Evolutionary conservation across 2,888 invertebrate genomes (phyloP).

Genomic region (Blera fallax): DNA sequence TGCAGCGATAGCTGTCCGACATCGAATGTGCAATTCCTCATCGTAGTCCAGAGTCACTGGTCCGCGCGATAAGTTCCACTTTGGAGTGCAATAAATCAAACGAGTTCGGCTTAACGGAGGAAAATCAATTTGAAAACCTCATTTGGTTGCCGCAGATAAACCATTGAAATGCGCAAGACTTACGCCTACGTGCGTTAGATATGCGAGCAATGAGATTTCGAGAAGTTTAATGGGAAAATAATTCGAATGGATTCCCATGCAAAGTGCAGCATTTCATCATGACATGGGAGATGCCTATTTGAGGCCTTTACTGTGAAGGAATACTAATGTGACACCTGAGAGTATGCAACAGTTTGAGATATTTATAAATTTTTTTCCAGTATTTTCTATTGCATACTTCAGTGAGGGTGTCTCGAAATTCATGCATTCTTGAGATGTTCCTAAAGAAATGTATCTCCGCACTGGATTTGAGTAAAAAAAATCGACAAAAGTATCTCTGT

Average conservation of each 20-base stretch:
- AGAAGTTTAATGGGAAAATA: conserved; percentile 22
- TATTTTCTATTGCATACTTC: background rate
- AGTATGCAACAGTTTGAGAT: background rate
- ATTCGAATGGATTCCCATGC: conserved; percentile 25
- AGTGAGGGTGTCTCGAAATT: too few species aligned
- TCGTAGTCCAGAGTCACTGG: conserved; percentile 3
- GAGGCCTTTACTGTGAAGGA: background rate
- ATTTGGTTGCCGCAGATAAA: conserved; percentile 38
- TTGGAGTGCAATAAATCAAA: conserved; percentile 32
- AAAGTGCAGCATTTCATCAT: background rate
- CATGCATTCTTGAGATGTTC: too few species aligned
- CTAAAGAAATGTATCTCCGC: too few species aligned
- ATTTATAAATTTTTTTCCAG: too few species aligned
- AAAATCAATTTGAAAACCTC: conserved; percentile 44
- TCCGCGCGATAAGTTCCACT: conserved; percentile 27
- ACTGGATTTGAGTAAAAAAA: too few species aligned
- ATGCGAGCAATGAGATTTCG: background rate
- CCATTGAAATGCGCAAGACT: conserved; percentile 3
- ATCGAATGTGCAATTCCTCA: conserved; percentile 24
- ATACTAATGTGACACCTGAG: background rate
- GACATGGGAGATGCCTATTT: background rate
- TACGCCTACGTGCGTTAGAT: conserved; percentile 34
- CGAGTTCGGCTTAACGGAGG: conserved; percentile 19
- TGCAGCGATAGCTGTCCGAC: background rate
- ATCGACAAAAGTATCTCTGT: too few species aligned